Conservation (phyloP, 2,113 vertebrate species). For the Ondatra zibethicus region DNA sequence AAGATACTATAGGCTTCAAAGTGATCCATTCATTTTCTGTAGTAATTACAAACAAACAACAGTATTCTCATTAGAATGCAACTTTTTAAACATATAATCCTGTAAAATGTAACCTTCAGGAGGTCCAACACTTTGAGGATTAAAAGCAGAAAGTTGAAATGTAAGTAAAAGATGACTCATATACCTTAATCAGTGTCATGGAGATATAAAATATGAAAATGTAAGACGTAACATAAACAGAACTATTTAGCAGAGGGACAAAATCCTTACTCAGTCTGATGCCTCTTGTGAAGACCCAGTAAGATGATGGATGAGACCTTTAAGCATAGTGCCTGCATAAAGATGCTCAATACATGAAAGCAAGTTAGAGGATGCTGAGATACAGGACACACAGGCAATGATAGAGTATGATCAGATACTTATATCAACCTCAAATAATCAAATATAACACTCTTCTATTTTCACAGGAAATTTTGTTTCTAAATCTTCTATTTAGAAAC, state of each 20-base stretch:
- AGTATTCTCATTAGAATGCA: neutral
- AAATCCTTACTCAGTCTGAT: neutral
- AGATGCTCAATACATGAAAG: neutral
- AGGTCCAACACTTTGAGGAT: neutral
- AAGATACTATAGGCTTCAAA: neutral
- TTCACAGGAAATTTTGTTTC: neutral
- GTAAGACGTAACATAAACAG: neutral
- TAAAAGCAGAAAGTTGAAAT: conserved; percentile 34
- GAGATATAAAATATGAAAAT: neutral
- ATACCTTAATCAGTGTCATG: neutral
- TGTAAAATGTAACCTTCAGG: neutral
- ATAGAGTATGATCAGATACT: neutral
- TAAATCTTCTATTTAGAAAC: neutral
- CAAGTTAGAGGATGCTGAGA: neutral
- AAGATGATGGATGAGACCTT: neutral
- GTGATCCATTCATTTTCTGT: neutral
- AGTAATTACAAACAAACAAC: neutral
- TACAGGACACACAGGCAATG: neutral
- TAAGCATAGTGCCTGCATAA: neutral
- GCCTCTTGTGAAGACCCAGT: neutral
- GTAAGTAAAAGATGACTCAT: neutral
- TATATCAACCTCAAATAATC: neutral
- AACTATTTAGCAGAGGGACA: neutral
- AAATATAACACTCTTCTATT: neutral
- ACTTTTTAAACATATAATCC: neutral